Percentiles rank a stretch among this genome's conserved stretches.
These are phyloP conservation scores for Drosophila simulans DNA, from an alignment of 1,140 invertebrate species.

Conservation along the genomic window DNA sequence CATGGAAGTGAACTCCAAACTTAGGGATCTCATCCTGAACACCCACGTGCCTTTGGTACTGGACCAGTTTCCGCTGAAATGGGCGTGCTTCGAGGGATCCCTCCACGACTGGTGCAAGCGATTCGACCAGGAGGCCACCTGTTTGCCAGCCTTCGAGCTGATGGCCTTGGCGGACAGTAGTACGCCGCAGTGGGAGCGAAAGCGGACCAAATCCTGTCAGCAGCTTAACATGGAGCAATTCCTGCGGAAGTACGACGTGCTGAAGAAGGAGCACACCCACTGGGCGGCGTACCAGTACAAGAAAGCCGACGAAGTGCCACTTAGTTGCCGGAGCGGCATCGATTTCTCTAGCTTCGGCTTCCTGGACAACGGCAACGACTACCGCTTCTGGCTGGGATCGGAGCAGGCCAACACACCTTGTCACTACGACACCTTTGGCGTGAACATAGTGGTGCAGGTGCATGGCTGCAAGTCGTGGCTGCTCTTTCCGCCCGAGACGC, in stretches of 20 bases:
- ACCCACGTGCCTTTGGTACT: constrained; percentile 65
- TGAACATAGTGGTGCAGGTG: constrained; percentile 95
- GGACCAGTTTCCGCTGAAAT: constrained; percentile 57
- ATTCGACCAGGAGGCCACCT: constrained; percentile 76
- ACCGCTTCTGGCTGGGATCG: constrained; percentile 96
- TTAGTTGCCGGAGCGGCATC: constrained; percentile 53
- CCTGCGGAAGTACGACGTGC: constrained; percentile 83
- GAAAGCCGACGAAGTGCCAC: constrained; percentile 57
- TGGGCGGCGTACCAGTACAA: constrained; percentile 86
- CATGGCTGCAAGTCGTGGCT: constrained; percentile 97
- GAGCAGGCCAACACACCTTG: constrained; percentile 95
- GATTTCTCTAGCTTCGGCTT: constrained; percentile 88
- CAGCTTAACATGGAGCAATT: constrained; percentile 88
- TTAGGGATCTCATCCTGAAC: constrained; percentile 74
- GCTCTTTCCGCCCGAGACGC: constrained; percentile 93
- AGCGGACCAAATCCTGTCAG: constrained; percentile 86
- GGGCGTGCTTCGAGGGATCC: constrained; percentile 68
- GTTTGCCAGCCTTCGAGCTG: constrained; percentile 84
- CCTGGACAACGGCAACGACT: constrained; percentile 87
- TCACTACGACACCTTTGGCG: constrained; percentile 97
- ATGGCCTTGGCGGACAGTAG: constrained; percentile 84
- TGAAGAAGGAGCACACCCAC: constrained; percentile 83
- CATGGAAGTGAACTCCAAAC: constrained; percentile 22
- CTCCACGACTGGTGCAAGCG: constrained; percentile 85
- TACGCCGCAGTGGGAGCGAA: constrained; percentile 91